phyloP scores from a whole-genome alignment of 1,140 invertebrate species.

The Thalassaphorura encarpata region DNA sequence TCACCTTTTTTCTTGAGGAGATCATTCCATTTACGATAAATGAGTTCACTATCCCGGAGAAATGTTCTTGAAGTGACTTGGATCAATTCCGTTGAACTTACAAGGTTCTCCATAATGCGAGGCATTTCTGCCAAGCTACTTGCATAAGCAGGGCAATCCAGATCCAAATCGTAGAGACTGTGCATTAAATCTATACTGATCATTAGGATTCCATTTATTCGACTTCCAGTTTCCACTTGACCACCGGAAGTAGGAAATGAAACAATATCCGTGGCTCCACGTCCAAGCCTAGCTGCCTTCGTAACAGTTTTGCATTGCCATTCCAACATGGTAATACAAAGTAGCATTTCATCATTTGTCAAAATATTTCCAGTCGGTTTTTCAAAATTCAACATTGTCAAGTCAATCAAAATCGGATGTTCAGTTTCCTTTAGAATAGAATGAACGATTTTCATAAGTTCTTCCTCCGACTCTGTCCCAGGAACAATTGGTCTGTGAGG shows the following conservation, averaged over 20 bases:
- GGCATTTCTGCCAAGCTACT: too few species aligned
- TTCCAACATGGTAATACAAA: neutral
- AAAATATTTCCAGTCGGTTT: neutral
- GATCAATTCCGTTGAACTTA: too few species aligned
- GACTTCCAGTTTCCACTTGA: neutral
- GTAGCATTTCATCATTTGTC: neutral
- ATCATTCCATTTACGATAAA: too few species aligned
- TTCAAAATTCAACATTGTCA: neutral
- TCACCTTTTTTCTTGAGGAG: neutral
- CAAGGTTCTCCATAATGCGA: too few species aligned
- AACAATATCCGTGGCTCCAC: constrained; percentile 8
- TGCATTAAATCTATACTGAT: neutral
- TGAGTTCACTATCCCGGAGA: too few species aligned
- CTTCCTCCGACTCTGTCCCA: neutral
- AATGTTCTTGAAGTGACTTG: too few species aligned
- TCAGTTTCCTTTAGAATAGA: constrained; percentile 4
- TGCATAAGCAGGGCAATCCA: too few species aligned
- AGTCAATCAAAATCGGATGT: constrained; percentile 7
- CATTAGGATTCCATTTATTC: neutral
- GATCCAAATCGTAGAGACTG: neutral
- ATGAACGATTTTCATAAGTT: neutral
- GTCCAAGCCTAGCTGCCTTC: neutral
- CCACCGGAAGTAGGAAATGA: neutral
- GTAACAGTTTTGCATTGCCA: neutral
- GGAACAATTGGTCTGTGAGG: neutral